phyloP scores from a whole-genome alignment of 2,888 invertebrate genomes.

The Cylloceria caligata region DNA sequence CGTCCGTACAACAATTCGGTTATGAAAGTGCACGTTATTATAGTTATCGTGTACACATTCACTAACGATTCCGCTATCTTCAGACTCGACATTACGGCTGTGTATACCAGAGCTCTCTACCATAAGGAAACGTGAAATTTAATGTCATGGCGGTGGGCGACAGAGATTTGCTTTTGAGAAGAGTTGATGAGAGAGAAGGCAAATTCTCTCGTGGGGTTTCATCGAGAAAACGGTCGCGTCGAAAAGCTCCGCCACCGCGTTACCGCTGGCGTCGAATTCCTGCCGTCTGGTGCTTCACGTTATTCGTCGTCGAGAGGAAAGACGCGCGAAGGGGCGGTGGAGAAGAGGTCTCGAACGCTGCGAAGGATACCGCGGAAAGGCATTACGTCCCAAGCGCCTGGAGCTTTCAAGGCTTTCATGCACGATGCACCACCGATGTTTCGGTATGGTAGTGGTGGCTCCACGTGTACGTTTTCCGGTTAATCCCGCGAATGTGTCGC shows the following conservation, averaged over 20 bases:
- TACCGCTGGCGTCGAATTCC: slow-evolving; percentile 39
- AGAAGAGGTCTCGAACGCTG: slow-evolving; percentile 21
- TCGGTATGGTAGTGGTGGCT: slow-evolving; percentile 35
- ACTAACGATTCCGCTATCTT: not conserved
- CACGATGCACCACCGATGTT: slow-evolving; percentile 14
- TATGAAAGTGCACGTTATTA: slow-evolving; percentile 12
- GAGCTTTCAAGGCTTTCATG: slow-evolving; percentile 50
- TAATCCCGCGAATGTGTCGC: slow-evolving; percentile 64
- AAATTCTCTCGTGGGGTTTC: slow-evolving; percentile 43
- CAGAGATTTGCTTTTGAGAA: slow-evolving; percentile 49
- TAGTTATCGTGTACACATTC: slow-evolving; percentile 5
- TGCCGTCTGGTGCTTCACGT: slow-evolving; percentile 18
- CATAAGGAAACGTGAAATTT: slow-evolving; percentile 32
- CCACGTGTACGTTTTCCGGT: slow-evolving; percentile 53
- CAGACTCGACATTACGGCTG: slow-evolving; percentile 15
- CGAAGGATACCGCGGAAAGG: slow-evolving; percentile 58
- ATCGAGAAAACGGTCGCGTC: slow-evolving; percentile 35
- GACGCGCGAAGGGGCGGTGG: slow-evolving; percentile 15
- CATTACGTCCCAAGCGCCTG: slow-evolving; percentile 46
- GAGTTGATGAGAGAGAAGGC: slow-evolving; percentile 4
- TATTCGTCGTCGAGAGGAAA: slow-evolving; percentile 38
- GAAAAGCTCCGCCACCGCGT: slow-evolving; percentile 44
- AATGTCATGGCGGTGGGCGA: slow-evolving; percentile 17
- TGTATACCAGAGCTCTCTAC: not conserved
- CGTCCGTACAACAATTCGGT: not conserved